Conservation (phyloP, 1,140 invertebrate genomes). For the Nomia melanderi region DNA sequence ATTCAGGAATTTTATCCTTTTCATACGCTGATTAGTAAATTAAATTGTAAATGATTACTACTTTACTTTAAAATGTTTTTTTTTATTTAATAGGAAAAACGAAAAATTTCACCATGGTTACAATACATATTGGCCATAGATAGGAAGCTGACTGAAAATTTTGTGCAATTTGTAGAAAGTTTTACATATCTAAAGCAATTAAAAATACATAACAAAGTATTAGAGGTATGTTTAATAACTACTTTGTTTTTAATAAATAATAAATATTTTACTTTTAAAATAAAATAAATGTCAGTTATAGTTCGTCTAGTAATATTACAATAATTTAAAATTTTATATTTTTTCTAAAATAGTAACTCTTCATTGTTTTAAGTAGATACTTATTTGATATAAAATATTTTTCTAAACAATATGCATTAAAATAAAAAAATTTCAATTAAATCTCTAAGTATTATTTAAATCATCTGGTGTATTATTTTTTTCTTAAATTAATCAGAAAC, state of each 20-base stretch:
- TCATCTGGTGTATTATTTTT: no score
- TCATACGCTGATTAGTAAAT: background rate
- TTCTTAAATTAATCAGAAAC: background rate
- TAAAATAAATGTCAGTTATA: background rate
- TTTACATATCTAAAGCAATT: constrained; percentile 83
- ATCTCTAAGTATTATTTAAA: background rate
- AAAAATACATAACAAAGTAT: constrained; percentile 83
- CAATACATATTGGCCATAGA: constrained; percentile 83
- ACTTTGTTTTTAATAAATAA: background rate
- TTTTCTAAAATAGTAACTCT: background rate
- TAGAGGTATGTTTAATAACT: constrained; percentile 83
- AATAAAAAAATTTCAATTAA: no score
- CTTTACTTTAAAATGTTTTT: background rate
- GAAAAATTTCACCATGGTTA: constrained; percentile 81
- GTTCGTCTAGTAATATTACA: background rate
- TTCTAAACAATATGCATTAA: no score
- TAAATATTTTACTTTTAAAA: constrained; percentile 12
- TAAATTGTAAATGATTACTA: background rate
- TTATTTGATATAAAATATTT: no score
- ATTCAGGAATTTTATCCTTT: no score
- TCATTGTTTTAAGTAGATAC: no score
- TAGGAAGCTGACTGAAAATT: constrained; percentile 83
- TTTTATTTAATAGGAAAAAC: constrained; percentile 69
- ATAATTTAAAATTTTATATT: background rate
- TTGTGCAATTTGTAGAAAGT: constrained; percentile 83